Evolutionary conservation across 1,140 invertebrate genomes (phyloP), one percentile per base, ranked within the genome.

Genomic region (Drosophila chauvacae): DNA sequence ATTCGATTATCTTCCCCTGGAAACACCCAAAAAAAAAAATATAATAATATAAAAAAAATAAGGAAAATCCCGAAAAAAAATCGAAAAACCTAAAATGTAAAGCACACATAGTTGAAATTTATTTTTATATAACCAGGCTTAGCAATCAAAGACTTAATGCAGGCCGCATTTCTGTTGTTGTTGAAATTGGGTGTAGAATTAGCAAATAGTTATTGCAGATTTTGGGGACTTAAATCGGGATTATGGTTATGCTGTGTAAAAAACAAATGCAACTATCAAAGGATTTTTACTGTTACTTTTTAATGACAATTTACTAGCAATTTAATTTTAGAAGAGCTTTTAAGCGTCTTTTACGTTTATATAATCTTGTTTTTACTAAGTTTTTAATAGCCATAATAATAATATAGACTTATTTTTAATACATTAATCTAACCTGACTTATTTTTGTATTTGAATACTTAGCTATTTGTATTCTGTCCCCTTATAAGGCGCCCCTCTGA

Each of bases 1-100:
- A 81, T 82, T 87, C 57, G 59, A 69, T 72, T 71, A 70, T 20
- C 47, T 47, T 65, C 20, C 13, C 3, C 20, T 2, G 39, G 28
- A 41, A 50, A 41, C 23, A 13, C 35, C 4, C 16, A 39, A 57
- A 68, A 48, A 48, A 48, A 37, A 47, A 16, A 16, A 1, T 20
- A 30, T n/a, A 30, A 53, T 10, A 30, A 30, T 30, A 10, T n/a
- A 20, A 16, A 35, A 26, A 11, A 44, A 20, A 55, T 23, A 14
- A 11, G 4, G 4, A 18, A 11, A 47, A 18, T 9, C 13, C 0
- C 6, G 13, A 4, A 26, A 14, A 26, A 11, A 41, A 41, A 1
- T 10, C 18, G 3, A 4, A 20, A 53, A 37, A 37, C n/a, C 51
- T 30, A 55, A 55, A 55, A 4, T 18, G 42, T 45, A 37, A 30